These are phyloP conservation scores for Eunapius fragilis DNA, from an alignment of 37 sponge, comb jelly and placozoan species.

Conservation along the genomic window DNA sequence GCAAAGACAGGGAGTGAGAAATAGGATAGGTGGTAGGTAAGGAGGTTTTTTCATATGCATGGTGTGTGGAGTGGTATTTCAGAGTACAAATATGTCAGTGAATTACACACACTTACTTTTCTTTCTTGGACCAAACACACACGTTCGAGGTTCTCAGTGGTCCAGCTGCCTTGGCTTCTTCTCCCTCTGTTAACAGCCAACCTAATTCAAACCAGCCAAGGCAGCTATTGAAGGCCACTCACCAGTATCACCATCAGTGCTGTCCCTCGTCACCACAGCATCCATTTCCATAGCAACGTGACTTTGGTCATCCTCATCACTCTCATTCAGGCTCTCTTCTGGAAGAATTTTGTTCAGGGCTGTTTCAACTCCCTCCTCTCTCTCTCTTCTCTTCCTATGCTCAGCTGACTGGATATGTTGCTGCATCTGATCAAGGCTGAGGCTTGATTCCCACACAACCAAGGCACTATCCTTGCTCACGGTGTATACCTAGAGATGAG, in stretches of 20 bases:
- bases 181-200: no score
- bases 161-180: no score
- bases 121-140: no score
- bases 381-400: constrained; percentile 1
- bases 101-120: no score
- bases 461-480: constrained; percentile 84
- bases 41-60: no score
- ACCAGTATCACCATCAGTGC: not conserved
- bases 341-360: not conserved
- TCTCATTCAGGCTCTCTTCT: not conserved
- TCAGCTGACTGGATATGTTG: constrained; percentile 7
- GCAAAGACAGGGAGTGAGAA: no score
- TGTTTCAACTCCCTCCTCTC: constrained; percentile 2
- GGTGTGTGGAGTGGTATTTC: no score
- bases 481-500: constrained; percentile 83
- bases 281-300: not conserved
- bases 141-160: no score
- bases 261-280: not conserved
- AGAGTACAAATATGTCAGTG: no score
- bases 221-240: not conserved
- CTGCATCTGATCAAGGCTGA: constrained; percentile 38
- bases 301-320: constrained; percentile 8
- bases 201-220: no score
- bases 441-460: constrained; percentile 66
- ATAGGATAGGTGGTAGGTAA: no score